Evolutionary conservation across 2,888 invertebrate species (phyloP).

Genomic region (Parnassius mnemosyne): DNA sequence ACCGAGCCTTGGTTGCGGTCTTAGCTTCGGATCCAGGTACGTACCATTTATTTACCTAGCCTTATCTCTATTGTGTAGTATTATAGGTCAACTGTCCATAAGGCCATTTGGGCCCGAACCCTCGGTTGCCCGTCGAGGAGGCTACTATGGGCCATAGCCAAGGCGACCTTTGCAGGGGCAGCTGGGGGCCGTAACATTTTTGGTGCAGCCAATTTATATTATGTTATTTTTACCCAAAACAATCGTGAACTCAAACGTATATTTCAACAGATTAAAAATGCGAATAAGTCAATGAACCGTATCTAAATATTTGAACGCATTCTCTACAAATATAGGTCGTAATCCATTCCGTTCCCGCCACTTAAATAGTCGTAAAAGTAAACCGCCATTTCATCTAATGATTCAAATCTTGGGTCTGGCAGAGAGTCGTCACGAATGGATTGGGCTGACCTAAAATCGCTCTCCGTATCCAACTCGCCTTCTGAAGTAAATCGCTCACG

Average conservation of each 20-base stretch:
- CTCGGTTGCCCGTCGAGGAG: too few relatives aligned
- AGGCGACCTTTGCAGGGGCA: too few relatives aligned
- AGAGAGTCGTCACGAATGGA: conserved; percentile 53
- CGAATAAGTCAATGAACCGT: background rate
- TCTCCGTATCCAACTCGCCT: conserved; percentile 77
- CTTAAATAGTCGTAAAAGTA: conserved; percentile 84
- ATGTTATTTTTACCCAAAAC: too few relatives aligned
- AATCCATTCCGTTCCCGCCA: conserved; percentile 79
- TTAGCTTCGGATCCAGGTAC: too few relatives aligned
- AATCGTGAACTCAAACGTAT: background rate
- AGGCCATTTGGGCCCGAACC: too few relatives aligned
- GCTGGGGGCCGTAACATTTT: too few relatives aligned
- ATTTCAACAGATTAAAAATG: conserved; percentile 9
- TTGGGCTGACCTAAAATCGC: conserved; percentile 78
- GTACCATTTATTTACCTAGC: too few relatives aligned
- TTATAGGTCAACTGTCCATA: too few relatives aligned
- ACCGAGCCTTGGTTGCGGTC: too few relatives aligned
- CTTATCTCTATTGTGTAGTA: too few relatives aligned
- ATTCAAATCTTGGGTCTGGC: conserved; percentile 67
- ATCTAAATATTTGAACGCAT: conserved; percentile 28
- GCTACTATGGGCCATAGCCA: too few relatives aligned
- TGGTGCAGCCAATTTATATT: too few relatives aligned
- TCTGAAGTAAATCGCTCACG: conserved; percentile 82
- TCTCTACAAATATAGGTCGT: conserved; percentile 71
- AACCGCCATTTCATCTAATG: conserved; percentile 79